phyloP scores from a whole-genome alignment of 2,113 vertebrate genomes.

The Barbus barbus region DNA sequence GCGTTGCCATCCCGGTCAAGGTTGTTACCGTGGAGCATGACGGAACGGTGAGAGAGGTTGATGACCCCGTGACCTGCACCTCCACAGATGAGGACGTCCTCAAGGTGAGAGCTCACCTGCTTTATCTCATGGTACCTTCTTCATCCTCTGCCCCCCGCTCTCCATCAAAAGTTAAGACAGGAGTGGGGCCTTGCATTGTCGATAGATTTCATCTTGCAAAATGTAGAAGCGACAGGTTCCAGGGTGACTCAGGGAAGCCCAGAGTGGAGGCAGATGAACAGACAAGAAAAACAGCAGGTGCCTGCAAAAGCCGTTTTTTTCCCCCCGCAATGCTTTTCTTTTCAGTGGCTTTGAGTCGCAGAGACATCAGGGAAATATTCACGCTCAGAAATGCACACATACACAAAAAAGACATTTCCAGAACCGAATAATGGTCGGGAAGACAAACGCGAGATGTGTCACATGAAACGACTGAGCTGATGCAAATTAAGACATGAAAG shows the following conservation, averaged over 20 bases:
- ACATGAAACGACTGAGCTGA: background rate
- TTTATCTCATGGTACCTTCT: background rate
- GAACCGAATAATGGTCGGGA: background rate
- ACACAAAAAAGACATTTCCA: background rate
- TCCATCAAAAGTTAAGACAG: background rate
- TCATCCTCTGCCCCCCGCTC: background rate
- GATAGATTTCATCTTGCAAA: background rate
- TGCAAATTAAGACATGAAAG: conserved; percentile 27
- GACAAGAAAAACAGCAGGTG: background rate
- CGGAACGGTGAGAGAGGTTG: conserved; percentile 75
- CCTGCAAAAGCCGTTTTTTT: background rate
- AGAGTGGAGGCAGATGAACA: background rate
- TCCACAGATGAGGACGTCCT: conserved; percentile 77
- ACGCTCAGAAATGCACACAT: background rate
- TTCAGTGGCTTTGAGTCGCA: background rate
- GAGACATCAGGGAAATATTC: background rate
- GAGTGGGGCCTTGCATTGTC: background rate
- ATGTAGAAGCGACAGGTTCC: background rate
- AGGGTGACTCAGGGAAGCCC: background rate
- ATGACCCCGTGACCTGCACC: conserved; percentile 71
- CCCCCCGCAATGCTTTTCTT: background rate
- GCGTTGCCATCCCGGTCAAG: conserved; percentile 73
- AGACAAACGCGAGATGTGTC: background rate
- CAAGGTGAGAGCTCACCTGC: conserved; percentile 64
- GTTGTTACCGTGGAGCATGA: conserved; percentile 77